phyloP scores from a whole-genome alignment of 2,113 vertebrate genomes.

The Cyanocitta stelleri region DNA sequence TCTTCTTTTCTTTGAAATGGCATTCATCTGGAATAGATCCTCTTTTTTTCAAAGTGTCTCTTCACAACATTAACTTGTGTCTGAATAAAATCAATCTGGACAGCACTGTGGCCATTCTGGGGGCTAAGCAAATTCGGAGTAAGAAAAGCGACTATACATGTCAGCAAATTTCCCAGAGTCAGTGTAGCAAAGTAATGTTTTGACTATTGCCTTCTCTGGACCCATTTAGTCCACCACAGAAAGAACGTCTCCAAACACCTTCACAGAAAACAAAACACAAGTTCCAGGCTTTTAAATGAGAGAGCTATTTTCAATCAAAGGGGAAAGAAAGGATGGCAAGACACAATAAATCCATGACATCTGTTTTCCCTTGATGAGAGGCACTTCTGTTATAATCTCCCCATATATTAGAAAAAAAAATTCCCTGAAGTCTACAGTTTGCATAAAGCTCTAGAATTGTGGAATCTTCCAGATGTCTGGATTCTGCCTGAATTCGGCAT shows the following conservation, averaged over 20 bases:
- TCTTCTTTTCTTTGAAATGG: not conserved
- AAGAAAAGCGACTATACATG: not conserved
- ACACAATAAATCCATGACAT: not conserved
- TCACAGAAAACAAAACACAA: not conserved
- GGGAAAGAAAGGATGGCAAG: not conserved
- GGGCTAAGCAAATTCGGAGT: not conserved
- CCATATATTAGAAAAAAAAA: rapidly evolving
- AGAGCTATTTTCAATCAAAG: not conserved
- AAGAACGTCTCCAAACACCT: not conserved
- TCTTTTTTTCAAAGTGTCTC: not conserved
- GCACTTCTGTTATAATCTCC: not conserved
- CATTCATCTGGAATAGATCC: not conserved
- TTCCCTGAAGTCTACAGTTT: not conserved
- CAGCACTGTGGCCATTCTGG: not conserved
- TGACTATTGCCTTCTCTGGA: not conserved
- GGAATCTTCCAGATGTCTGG: not conserved
- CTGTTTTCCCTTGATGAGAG: not conserved
- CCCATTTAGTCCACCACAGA: not conserved
- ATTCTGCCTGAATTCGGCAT: not conserved
- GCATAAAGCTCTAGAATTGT: not conserved
- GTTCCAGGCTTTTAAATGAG: not conserved
- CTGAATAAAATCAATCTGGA: not conserved
- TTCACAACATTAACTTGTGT: not conserved
- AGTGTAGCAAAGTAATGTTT: not conserved
- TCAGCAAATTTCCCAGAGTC: not conserved